These are phyloP conservation scores for Xiphophorus birchmanni DNA, from an alignment of 2,797 vertebrate species.

Conservation along the genomic window DNA sequence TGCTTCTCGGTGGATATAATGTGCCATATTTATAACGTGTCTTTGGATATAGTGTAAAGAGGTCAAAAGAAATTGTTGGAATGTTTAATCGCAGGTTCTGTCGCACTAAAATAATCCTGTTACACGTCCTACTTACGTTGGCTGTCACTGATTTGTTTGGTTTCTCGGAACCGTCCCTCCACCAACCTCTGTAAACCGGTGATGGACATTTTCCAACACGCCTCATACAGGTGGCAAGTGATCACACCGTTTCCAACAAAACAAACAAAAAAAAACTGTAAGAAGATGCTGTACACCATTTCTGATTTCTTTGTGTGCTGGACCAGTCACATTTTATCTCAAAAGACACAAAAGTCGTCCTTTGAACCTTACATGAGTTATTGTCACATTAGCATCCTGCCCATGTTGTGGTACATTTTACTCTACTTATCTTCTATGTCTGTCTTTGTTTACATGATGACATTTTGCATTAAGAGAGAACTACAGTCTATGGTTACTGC, in stretches of 20 bases:
- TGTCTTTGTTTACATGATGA: conserved; percentile 77
- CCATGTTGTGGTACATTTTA: conserved; percentile 65
- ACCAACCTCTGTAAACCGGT: conserved; percentile 38
- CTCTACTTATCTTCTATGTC: conserved; percentile 62
- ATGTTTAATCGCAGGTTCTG: conserved; percentile 32
- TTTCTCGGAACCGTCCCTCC: conserved; percentile 36
- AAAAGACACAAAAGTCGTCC: conserved; percentile 44
- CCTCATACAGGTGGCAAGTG: conserved; percentile 39
- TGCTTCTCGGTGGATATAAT: conserved; percentile 38
- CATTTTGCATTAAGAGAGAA: conserved; percentile 72
- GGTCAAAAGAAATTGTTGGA: conserved; percentile 37
- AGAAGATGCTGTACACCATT: conserved; percentile 22
- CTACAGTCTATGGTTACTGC: conserved; percentile 74
- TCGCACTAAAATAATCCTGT: conserved; percentile 35
- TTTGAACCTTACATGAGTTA: conserved; percentile 34
- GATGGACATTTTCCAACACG: conserved; percentile 30
- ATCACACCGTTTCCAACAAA: conserved; percentile 34
- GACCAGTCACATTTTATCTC: conserved; percentile 30
- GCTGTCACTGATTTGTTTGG: conserved; percentile 37
- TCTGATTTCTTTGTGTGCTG: conserved; percentile 32
- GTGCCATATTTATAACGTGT: conserved; percentile 61
- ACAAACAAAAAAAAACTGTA: conserved; percentile 28
- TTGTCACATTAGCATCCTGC: conserved; percentile 38
- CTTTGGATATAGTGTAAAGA: conserved; percentile 45
- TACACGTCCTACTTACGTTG: conserved; percentile 31